These are phyloP conservation scores for Achatina immaculata DNA, from an alignment of 1,140 invertebrate genomes.

Conservation along the genomic window DNA sequence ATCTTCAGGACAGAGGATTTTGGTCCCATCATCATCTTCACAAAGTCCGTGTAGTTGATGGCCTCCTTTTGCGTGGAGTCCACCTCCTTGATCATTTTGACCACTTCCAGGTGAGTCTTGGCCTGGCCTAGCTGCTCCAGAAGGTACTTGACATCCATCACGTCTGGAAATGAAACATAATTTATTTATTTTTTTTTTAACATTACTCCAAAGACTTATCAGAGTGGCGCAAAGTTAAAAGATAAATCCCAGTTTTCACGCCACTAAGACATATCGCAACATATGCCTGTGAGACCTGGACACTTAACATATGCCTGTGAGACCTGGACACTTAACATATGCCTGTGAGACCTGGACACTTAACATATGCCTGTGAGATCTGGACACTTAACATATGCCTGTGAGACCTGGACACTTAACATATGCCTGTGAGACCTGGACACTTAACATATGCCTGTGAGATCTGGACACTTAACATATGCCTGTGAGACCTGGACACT, in stretches of 20 bases:
- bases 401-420: too few species aligned
- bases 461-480: too few species aligned
- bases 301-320: too few species aligned
- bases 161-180: conserved; percentile 71
- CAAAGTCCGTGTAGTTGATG: conserved; percentile 64
- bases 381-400: too few species aligned
- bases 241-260: neutral
- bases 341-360: too few species aligned
- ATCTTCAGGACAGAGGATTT: conserved; percentile 58
- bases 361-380: too few species aligned
- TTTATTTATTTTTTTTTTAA: neutral
- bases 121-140: conserved; percentile 94
- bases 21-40: conserved; percentile 64
- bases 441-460: too few species aligned
- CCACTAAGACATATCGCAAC: too few species aligned
- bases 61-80: conserved; percentile 56
- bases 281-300: too few species aligned
- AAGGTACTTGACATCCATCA: conserved; percentile 90
- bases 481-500: too few species aligned
- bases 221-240: neutral
- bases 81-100: conserved; percentile 84
- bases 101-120: conserved; percentile 91
- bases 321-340: too few species aligned
- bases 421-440: too few species aligned
- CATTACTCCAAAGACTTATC: neutral